Evolutionary conservation across 2,888 invertebrate species (phyloP), one percentile per base, ranked within the genome.

Genomic region (Meteorus cinctellus): DNA sequence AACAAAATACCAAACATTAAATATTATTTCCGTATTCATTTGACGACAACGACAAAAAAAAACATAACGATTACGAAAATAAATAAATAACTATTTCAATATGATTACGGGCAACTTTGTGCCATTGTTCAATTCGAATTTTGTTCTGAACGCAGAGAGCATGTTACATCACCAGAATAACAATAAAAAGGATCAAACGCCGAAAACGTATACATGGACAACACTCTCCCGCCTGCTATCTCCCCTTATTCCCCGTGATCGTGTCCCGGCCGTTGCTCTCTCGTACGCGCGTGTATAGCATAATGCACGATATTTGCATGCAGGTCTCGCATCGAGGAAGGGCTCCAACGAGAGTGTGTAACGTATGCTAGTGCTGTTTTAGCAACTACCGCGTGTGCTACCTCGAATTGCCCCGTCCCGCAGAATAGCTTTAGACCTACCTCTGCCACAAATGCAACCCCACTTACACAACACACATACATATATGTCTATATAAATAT

Each of bases 301-400:
- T 76, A 76, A 76, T 76, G 48, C 62, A 62, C 60, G 55, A 60
- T 60, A 76, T 76, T 76, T 76, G 72, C 72, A 76, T 76, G 76
- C 76, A 55, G 45, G 71, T 75, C 75, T 70, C 71, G 63, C 45
- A 55, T 62, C 29, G 51, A 63, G 41, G 41, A 63, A 71, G 59
- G 51, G 71, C 75, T 71, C 75, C 62, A 60, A 60, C 24, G 24
- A 14, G 27, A 59, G 59, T 60, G 55, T 34, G 63, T 36, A 75
- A 29, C 74, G 70, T 75, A 71, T 75, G 75, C 66, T 71, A 63
- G 60, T 24, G 71, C 67, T 66, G 76, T 76, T 76, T 76, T 72
- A 72, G 72, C 68, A 72, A 76, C 72, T 76, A 72, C 65, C 55
- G 59, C 65, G 68, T 74, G 59, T 63, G 45, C 74, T 63, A 72